A percentile compares a stretch with the other conserved stretches of the same genome.
phyloP scores from a whole-genome alignment of 1,140 invertebrate species.

The Ganaspis sp. region DNA sequence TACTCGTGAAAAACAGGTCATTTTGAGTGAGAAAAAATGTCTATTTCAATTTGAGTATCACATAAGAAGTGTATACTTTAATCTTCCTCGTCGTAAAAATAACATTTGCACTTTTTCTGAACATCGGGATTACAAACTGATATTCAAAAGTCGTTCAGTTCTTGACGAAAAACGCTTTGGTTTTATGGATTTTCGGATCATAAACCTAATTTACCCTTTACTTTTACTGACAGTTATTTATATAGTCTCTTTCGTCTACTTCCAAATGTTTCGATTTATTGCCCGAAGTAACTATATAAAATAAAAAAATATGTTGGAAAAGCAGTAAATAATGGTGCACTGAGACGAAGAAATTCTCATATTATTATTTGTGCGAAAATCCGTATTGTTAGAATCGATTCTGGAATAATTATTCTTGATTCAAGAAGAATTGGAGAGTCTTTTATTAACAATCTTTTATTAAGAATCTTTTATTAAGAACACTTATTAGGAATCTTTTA shows the following conservation, averaged over 20 bases:
- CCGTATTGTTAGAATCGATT: too few relatives aligned
- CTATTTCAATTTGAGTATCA: neutral
- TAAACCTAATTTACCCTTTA: neutral
- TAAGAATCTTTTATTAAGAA: too few relatives aligned
- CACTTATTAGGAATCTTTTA: too few relatives aligned
- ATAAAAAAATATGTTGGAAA: neutral
- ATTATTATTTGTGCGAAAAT: too few relatives aligned
- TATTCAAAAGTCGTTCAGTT: neutral
- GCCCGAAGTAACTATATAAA: neutral
- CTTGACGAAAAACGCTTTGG: neutral
- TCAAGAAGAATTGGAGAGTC: too few relatives aligned
- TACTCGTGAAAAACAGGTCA: neutral
- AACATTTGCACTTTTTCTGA: neutral
- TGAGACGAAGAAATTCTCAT: too few relatives aligned
- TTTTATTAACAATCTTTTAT: too few relatives aligned
- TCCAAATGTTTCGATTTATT: too few relatives aligned
- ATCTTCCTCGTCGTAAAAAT: neutral
- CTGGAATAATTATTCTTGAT: too few relatives aligned
- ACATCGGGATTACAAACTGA: neutral
- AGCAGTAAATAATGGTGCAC: too few relatives aligned
- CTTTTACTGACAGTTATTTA: neutral
- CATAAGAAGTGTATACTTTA: neutral
- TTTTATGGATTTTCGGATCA: too few relatives aligned
- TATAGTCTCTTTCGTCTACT: neutral
- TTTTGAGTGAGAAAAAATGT: neutral